These are phyloP conservation scores for Lucifuga dentata DNA, from an alignment of 2,113 vertebrate genomes.

Conservation along the genomic window DNA sequence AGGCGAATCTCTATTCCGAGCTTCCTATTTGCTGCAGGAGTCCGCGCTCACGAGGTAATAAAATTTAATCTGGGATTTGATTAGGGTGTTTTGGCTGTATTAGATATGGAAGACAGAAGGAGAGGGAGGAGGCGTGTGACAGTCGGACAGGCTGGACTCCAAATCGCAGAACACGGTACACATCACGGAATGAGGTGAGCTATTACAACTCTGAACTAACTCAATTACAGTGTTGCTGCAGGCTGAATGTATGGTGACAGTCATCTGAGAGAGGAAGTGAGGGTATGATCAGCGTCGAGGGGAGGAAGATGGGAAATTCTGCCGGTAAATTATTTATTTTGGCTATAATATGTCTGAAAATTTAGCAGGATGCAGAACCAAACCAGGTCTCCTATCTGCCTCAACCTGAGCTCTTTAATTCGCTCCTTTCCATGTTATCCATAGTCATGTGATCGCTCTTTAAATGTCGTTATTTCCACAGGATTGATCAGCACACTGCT, in stretches of 20 bases:
- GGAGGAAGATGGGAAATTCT: conserved; percentile 5
- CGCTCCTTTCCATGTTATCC: conserved; percentile 1
- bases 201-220: conserved; percentile 34
- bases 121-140: conserved; percentile 10
- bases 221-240: conserved; percentile 35
- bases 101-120: conserved; percentile 18
- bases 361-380: conserved; percentile 12
- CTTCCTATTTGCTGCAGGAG: conserved; percentile 3
- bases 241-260: conserved; percentile 21
- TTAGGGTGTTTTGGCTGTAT: conserved; percentile 19
- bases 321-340: conserved; percentile 43
- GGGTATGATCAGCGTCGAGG: conserved; percentile 6
- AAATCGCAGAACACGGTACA: conserved; percentile 15
- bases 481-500: no score
- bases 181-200: conserved; percentile 12
- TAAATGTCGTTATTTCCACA: background rate
- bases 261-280: conserved; percentile 18
- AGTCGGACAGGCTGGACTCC: conserved; percentile 23
- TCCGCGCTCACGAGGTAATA: conserved; percentile 13
- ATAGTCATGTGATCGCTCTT: background rate
- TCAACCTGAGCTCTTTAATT: conserved; percentile 25
- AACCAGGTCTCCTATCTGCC: background rate
- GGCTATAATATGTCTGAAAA: conserved; percentile 31
- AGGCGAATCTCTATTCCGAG: background rate
- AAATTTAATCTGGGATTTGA: conserved; percentile 25